Conservation (phyloP, 2,113 vertebrate species). For the Equus przewalskii region DNA sequence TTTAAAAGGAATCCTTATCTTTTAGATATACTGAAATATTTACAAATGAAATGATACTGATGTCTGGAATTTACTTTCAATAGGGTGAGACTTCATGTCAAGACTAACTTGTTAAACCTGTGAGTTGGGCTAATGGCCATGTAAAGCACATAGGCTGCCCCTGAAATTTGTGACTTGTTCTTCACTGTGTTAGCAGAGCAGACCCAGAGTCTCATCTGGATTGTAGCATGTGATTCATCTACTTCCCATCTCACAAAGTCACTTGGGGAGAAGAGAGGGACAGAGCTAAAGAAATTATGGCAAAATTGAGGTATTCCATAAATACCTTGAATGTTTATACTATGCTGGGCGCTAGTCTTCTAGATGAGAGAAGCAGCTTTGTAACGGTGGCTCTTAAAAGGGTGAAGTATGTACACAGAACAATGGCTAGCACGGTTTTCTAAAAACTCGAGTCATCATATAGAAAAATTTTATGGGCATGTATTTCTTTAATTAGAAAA, state of each 20-base stretch:
- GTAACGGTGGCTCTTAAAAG: not conserved
- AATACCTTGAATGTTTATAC: not conserved
- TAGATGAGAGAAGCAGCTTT: not conserved
- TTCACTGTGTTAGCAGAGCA: not conserved
- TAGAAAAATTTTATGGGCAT: not conserved
- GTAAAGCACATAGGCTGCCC: not conserved
- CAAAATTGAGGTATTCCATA: not conserved
- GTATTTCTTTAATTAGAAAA: not conserved
- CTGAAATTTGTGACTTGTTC: not conserved
- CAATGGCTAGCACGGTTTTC: not conserved
- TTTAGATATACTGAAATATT: not conserved
- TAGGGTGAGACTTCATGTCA: not conserved
- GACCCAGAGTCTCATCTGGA: not conserved
- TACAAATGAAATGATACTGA: not conserved
- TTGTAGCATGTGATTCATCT: not conserved
- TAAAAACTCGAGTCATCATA: not conserved
- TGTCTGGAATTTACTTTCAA: not conserved
- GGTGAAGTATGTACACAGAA: not conserved
- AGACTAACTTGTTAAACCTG: not conserved
- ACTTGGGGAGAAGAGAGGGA: not conserved
- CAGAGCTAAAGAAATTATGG: not conserved
- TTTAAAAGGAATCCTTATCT: not conserved
- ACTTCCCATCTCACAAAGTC: not conserved
- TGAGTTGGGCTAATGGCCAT: not conserved
- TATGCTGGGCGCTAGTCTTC: not conserved